phyloP scores from a whole-genome alignment of 2,113 vertebrate species.

The Xerus inauris region DNA sequence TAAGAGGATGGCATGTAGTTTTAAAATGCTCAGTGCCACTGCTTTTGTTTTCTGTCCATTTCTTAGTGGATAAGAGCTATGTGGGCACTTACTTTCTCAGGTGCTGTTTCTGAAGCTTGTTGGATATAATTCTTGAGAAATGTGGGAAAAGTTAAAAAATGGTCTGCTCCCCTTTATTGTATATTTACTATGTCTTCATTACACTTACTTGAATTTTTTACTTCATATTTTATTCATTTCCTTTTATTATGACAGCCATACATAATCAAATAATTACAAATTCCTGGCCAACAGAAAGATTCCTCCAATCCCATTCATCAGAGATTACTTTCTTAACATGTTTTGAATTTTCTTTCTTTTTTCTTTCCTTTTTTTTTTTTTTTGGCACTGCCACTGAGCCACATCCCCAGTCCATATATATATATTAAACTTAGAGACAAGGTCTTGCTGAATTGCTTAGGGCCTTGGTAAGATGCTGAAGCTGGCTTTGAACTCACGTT shows the following conservation, averaged over 20 bases:
- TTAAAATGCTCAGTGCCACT: background rate
- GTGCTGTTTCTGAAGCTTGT: background rate
- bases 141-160: background rate
- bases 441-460: too few species aligned
- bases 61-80: background rate
- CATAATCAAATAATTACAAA: slow-evolving; percentile 34
- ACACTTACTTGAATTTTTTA: slow-evolving; percentile 9
- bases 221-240: background rate
- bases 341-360: background rate
- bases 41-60: slow-evolving; percentile 45
- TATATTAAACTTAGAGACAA: too few species aligned
- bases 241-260: slow-evolving; percentile 18
- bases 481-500: too few species aligned
- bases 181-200: background rate
- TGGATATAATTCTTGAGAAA: background rate
- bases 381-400: too few species aligned
- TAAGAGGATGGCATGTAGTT: background rate
- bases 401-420: too few species aligned
- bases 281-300: slow-evolving; percentile 34
- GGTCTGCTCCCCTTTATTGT: background rate
- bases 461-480: too few species aligned
- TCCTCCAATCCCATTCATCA: background rate
- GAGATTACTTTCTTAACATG: slow-evolving; percentile 13
- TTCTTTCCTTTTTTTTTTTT: too few species aligned
- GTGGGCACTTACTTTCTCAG: slow-evolving; percentile 29